A percentile compares a stretch with the other conserved stretches of the same genome.
Evolutionary conservation across 1,140 invertebrate genomes (phyloP).

Genomic region (Seison nebaliae): DNA sequence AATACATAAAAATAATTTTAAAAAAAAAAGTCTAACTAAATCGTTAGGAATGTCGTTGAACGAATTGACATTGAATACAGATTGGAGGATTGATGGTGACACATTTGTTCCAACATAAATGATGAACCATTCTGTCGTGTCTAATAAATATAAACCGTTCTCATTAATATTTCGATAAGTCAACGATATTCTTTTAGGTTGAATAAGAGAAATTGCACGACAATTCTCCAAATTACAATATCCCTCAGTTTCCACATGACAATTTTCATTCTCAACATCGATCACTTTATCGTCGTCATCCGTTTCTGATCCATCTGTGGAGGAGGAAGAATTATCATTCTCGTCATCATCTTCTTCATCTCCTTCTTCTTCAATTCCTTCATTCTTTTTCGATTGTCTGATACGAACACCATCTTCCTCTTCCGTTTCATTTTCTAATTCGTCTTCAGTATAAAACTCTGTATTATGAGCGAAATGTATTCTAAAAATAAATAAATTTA

Average conservation of each 20-base stretch:
- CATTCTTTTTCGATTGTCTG: no score
- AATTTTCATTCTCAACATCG: slow-evolving; percentile 19
- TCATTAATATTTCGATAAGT: slow-evolving; percentile 47
- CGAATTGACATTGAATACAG: slow-evolving; percentile 39
- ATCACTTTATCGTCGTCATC: not conserved
- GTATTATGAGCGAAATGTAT: no score
- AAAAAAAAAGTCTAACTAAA: slow-evolving; percentile 31
- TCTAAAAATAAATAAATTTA: no score
- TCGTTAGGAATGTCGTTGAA: slow-evolving; percentile 38
- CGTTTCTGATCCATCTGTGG: not conserved
- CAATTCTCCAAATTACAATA: not conserved
- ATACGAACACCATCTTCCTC: no score
- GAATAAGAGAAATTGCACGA: not conserved
- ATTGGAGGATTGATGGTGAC: slow-evolving; percentile 43
- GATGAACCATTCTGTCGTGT: slow-evolving; percentile 52
- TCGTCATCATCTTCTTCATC: no score
- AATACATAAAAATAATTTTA: no score
- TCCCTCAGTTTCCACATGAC: slow-evolving; percentile 15
- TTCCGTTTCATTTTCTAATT: no score
- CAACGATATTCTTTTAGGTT: slow-evolving; percentile 34
- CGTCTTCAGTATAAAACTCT: no score
- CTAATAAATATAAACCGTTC: slow-evolving; percentile 65
- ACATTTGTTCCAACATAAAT: slow-evolving; percentile 60
- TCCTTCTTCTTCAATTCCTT: no score
- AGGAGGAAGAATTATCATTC: no score